Base-by-base conservation (phyloP, 1,140 invertebrate species). In the Acromyrmex echinatior region DNA sequence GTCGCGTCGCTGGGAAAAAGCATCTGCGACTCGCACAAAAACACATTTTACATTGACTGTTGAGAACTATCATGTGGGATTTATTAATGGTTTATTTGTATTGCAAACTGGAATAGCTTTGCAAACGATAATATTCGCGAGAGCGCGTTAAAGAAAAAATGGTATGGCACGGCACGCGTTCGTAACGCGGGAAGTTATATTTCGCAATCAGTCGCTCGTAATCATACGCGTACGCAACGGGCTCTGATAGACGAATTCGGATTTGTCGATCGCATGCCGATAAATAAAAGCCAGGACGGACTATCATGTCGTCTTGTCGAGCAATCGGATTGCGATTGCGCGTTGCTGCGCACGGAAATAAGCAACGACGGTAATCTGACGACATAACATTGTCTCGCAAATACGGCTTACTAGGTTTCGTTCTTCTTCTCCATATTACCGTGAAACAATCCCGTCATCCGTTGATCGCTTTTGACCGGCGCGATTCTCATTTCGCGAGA, bases 241-340 rank as follows among this genome's bases (percentile, higher is more conserved):
- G 16, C 21, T 62, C 14, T 10, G 74, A 62, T 68, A 60, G 56
- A 68, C 2, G 18, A 35, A 60, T 73, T 65, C 25, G 35, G 45
- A 78, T 65, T 31, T 25, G 45, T 58, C 28, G 18, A n/a, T 39
- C 21, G 51, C 25, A 53, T 35, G 5, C 21, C 76, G 49, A 88
- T 86, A 79, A 79, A 86, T 65, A 45, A 86, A 86, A 86, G 58
- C n/a, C 58, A 28, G 56, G 66, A 66, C 49, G 10, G 28, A 9
- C 31, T 28, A 10, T 21, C 60, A 62, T 88, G n/a, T 31, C 68
- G 71, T 86, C 68, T 88, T 63, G 25, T 56, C 21, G 31, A 5
- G 60, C n/a, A n/a, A n/a, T 49, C 31, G 51, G 31, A 53, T 79
- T 14, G 66, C 58, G 45, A 73, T 76, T 62, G 16, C 62, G 21